Evolutionary conservation across 1,140 invertebrate species (phyloP), one percentile per base, ranked within the genome.

Genomic region (Drosophila aff.): DNA sequence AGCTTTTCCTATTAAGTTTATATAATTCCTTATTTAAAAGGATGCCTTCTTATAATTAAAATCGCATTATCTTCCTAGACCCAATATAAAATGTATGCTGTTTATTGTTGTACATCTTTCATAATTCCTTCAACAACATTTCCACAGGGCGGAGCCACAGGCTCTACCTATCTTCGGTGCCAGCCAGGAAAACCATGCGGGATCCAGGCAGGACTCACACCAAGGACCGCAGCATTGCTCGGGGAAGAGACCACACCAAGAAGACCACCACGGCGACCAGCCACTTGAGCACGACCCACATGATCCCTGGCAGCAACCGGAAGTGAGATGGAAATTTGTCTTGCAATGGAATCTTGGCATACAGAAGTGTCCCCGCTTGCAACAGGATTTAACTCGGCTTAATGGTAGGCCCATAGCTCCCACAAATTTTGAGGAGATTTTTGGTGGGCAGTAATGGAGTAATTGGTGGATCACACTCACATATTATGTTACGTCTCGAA

Each of bases 161-260:
- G 69, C 33, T 4, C 26, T 13, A 15, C 36, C 15, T 13, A 38
- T 15, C 4, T 60, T 53, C 3, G 79, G 79, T 6, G 80, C 52
- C 55, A 82, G 47, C 69, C 80, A 79, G 15, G 44, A 60, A 47
- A 66, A 77, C 77, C 77, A 77, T 21, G 73, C 61, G 0, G 77
- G 61, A 77, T 80, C 77, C 2, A 84, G 23, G n/a, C 31, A 33
- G 8, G 63, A 67, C 41, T 72, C 72, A 73, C 46, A 68, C 21
- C 28, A 49, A 0, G 65, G 59, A 6, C 53, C 66, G 16, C 11
- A 64, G 36, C 75, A 79, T 3, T 7, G 47, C 15, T 72, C 49
- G 57, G 26, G 80, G 72, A 11, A 73, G 2, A 41, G 4, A 6
- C 75, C 79, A 82, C 31, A 87, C 33, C 58, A 89, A 18, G 23